Evolutionary conservation across 1,140 invertebrate genomes (phyloP), one percentile per base, ranked within the genome.

Genomic region (Eufriesea mexicana): DNA sequence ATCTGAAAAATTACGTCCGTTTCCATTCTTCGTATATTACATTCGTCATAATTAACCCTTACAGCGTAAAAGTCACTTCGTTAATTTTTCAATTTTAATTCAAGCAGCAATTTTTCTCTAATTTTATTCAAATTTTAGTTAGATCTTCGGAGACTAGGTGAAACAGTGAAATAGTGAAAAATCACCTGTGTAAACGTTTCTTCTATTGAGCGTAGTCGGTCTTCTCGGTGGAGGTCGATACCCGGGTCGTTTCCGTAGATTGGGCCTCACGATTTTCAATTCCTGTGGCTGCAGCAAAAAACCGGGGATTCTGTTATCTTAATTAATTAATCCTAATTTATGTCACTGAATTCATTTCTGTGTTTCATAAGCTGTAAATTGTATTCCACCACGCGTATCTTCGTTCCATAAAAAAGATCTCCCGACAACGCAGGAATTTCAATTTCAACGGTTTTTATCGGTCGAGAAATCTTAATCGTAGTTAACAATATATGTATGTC

Each of bases 171-270:
- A 62, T 28, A 9, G 16, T 18, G 16, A 18, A 62, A 62, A 42
- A 57, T 84, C 79, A 94, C 93, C 93, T 89, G 90, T 73, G 55
- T 91, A 92, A 83, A 94, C 91, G 66, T 94, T 93, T 78, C 93
- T 89, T 73, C 94, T 77, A 75, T 94, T 94, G 20, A 86, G 83
- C 0, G 79, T 55, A 9, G 83, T 45, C 5, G 91, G 84, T 61
- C 88, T 78, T 68, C 89, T 76, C 25, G 89, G 25, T 0, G 74
- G 74, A n/a, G 90, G 90, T 14, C 89, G 79, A 70, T 90, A 91
- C 35, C 79, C 84, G 49, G 90, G 89, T n/a, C 89, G 90, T 66
- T 91, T 88, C 72, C 89, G 86, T 2, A 83, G 85, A 25, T 67
- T 78, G 1, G 90, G 89, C 28, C 90, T 91, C 5, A 89, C 35